Evolutionary conservation across 1,140 invertebrate genomes (phyloP).

Genomic region (Trichogramma pretiosum): DNA sequence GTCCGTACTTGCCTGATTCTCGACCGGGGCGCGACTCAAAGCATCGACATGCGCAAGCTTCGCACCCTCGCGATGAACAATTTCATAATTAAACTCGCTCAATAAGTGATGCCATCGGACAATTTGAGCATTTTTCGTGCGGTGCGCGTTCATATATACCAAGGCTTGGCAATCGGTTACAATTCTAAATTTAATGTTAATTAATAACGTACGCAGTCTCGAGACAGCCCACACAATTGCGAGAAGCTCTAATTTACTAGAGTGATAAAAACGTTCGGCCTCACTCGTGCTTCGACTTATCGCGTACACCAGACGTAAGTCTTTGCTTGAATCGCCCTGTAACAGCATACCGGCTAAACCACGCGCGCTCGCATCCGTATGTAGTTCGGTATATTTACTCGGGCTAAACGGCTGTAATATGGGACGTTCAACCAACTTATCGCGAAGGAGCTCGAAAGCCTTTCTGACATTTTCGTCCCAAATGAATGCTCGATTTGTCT

Average conservation of each 20-base stretch:
- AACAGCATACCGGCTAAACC: conserved; percentile 20
- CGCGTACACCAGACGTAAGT: conserved; percentile 15
- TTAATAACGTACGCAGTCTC: conserved; percentile 16
- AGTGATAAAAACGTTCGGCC: conserved; percentile 21
- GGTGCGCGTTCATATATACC: conserved; percentile 1
- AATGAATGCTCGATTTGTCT: conserved; percentile 14
- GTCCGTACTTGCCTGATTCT: too few species aligned
- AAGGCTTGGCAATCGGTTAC: too few species aligned
- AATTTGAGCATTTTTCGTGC: conserved; percentile 10
- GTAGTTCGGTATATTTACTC: conserved; percentile 18
- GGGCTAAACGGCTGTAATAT: too few species aligned
- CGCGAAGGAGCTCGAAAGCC: too few species aligned
- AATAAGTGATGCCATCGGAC: conserved; percentile 4
- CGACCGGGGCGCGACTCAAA: neutral
- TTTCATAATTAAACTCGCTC: conserved; percentile 6
- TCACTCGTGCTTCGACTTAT: conserved; percentile 17
- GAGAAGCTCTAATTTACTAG: conserved; percentile 23
- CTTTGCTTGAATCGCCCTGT: conserved; percentile 8
- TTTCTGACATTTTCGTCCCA: conserved; percentile 13
- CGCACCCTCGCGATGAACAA: conserved; percentile 1
- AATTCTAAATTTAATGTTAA: conserved; percentile 18
- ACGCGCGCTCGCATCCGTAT: conserved; percentile 21
- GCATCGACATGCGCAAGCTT: too few species aligned
- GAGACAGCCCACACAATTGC: conserved; percentile 18
- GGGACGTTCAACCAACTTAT: too few species aligned